Evolutionary conservation across 1,140 invertebrate species (phyloP), one percentile per base, ranked within the genome.

Genomic region (Elysia chlorotica): DNA sequence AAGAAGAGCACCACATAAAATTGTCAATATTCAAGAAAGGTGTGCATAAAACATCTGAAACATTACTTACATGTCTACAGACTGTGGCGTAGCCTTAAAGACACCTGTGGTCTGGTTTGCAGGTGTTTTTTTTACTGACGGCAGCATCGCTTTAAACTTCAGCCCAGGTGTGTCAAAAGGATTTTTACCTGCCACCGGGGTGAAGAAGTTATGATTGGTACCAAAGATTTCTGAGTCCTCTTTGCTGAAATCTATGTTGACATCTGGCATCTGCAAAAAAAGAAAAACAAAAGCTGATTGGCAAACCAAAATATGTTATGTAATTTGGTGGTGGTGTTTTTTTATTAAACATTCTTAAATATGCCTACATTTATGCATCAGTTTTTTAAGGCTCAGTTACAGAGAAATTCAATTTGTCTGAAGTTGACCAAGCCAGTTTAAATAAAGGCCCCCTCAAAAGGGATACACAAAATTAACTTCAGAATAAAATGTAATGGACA

Each of bases 151-250:
- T 23, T 54, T 36, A 1, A 63, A 30, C 17, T 14, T 2, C 19
- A 38, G 41, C 21, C 69, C 36, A 25, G 69, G 69, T 6, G 67
- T 30, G 14, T 56, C 54, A 2, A 25, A 19, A 0, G 36, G 36
- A 28, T 23, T 10, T 59, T 59, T 59, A 30, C 14, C 10, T 2
- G 69, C 2, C 0, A 71, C 17, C 6, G 69, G 69, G 2, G 69
- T 71, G 25, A 71, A 31, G 59, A 59, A 71, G 21, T 71, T 71
- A 23, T 71, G 69, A 36, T 63, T 71, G 25, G 37, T 2, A 19
- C 69, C 69, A 71, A 71, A 71, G n/a, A 71, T 33, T 30, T 71
- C 69, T 23, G 69, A 61, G 30, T 71, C 69, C 30, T 63, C 54
- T 35, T 63, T 62, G 37, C 33, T 21, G 30, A 63, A 31, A 19